Evolutionary conservation across 2,797 vertebrate species (phyloP), one percentile per base, ranked within the genome.

Genomic region (Malurus splendens): DNA sequence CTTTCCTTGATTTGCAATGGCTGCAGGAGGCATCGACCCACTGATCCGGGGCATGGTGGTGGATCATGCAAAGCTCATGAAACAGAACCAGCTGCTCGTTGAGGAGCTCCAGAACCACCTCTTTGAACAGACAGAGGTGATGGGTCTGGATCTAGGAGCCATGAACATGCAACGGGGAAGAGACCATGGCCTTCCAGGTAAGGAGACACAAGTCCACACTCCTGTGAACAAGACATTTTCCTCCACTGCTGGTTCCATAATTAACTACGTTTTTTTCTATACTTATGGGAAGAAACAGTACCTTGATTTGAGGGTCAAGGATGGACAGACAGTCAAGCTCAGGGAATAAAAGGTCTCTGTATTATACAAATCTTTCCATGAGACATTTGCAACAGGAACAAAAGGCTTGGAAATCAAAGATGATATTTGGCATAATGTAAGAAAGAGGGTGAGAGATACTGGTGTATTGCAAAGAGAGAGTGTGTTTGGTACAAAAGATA

Each of bases 161-260:
- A 95, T 99, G 32, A 99, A 99, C 95, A 96, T 99, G 95, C 97
- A 98, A 76, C 96, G 98, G 6, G 79, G 97, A 54, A 97, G 98
- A 57, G 99, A 99, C 51, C 98, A 99, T 0, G 98, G 97, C 57
- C 86, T 98, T 71, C 98, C 98, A 88, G 98, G 98, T 99, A 97
- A 89, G 87, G 39, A 73, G 30, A 32, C 45, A 17, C 64, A 50
- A 66, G n/a, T 14, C 42, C 60, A 41, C 7, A 10, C 0, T 77
- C 9, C 33, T 70, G 23, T 44, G 23, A 55, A 7, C n/a, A 56
- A 19, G 5, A 27, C 0, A 16, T 14, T 44, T 28, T 45, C 47
- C 61, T 39, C 57, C 66, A 23, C 32, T 66, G 12, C 11, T 81
- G 59, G 23, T 39, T 44, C 28, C 15, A 8, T 1, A 79, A 32